Evolutionary conservation across 1,140 invertebrate genomes (phyloP).

Genomic region (Pseudomyrmex flavicornis): DNA sequence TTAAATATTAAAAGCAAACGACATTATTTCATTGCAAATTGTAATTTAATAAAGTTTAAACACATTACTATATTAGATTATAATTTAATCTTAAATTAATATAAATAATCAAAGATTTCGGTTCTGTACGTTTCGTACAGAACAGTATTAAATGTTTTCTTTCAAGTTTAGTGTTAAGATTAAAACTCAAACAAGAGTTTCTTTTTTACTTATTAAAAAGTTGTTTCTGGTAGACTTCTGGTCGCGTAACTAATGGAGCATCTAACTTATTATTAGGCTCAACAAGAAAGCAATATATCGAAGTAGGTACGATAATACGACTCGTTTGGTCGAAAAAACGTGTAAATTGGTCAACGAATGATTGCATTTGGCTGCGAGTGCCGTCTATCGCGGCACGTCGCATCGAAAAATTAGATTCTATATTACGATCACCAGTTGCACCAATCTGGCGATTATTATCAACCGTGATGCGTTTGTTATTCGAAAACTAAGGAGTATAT

Average conservation of each 20-base stretch:
- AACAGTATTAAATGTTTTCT: too few species aligned
- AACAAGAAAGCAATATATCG: conserved; percentile 57
- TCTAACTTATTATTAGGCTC: not conserved
- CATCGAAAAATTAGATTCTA: conserved; percentile 54
- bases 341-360: conserved; percentile 77
- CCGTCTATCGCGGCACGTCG: not conserved
- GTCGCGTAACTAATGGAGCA: conserved; percentile 12
- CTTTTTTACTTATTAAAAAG: not conserved
- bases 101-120: too few species aligned
- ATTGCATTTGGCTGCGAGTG: conserved; percentile 68
- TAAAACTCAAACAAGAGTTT: too few species aligned
- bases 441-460: conserved; percentile 1
- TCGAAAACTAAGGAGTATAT: not conserved
- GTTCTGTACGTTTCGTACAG: too few species aligned
- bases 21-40: too few species aligned
- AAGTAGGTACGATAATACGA: conserved; percentile 69
- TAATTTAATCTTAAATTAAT: too few species aligned
- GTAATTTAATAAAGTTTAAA: too few species aligned
- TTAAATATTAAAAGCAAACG: too few species aligned
- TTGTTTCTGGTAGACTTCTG: conserved; percentile 20
- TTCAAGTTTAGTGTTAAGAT: too few species aligned
- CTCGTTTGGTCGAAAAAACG: conserved; percentile 66
- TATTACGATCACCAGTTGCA: not conserved
- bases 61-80: too few species aligned
- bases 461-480: not conserved